Conservation (phyloP, 2,113 vertebrate genomes). For the Phoenicopterus ruber region DNA sequence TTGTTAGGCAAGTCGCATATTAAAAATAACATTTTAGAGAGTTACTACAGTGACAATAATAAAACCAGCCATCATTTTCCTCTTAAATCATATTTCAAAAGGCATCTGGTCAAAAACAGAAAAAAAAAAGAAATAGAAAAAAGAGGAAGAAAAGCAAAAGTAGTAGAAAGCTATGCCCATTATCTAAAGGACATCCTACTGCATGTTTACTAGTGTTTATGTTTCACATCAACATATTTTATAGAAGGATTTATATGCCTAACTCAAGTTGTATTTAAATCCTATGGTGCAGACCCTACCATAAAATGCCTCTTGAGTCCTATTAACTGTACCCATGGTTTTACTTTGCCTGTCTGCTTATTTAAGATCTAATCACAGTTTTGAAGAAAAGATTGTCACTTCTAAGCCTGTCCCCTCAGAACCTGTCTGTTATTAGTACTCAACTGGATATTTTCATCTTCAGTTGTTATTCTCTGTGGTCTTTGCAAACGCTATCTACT, state of each 20-base stretch:
- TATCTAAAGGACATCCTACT: slow-evolving; percentile 34
- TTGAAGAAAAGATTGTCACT: slow-evolving; percentile 63
- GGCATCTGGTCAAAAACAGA: not conserved
- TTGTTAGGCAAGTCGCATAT: not conserved
- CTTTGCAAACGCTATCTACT: slow-evolving; percentile 56
- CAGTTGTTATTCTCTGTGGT: slow-evolving; percentile 61
- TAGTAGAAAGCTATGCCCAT: not conserved
- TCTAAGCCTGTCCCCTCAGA: slow-evolving; percentile 67
- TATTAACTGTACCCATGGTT: slow-evolving; percentile 83
- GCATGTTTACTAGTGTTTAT: slow-evolving; percentile 51
- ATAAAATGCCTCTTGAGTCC: slow-evolving; percentile 84
- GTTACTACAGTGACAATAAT: not conserved
- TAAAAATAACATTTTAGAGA: not conserved
- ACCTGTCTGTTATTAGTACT: slow-evolving; percentile 67
- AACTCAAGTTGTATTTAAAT: slow-evolving; percentile 68
- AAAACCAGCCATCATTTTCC: not conserved
- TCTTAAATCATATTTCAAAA: slow-evolving; percentile 26
- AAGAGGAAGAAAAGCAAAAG: not conserved
- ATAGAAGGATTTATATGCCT: slow-evolving; percentile 77
- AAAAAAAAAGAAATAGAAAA: not conserved
- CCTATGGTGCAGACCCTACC: slow-evolving; percentile 77
- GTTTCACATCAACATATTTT: slow-evolving; percentile 61
- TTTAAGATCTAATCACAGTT: slow-evolving; percentile 72
- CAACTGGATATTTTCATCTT: slow-evolving; percentile 73
- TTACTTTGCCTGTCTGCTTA: slow-evolving; percentile 80